Base-by-base conservation (phyloP, 2,113 vertebrate species). In the Myxocyprinus asiaticus region DNA sequence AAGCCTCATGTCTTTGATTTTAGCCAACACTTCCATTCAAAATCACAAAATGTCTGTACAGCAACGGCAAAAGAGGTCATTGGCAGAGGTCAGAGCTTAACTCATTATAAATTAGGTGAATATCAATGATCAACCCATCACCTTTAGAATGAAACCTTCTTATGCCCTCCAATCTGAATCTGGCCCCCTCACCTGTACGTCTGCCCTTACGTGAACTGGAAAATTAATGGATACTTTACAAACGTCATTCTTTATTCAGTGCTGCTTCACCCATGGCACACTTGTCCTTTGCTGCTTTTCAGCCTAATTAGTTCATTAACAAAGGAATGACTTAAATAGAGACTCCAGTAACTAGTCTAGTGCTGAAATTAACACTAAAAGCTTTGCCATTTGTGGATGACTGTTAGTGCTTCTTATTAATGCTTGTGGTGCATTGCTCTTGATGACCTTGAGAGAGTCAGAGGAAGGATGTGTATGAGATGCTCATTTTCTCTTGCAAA, bases 171-270 rank as follows among this genome's bases (percentile, higher is more conserved):
- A 4, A 5, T 69, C 15, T 53, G 15, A 42, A n/a, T n/a, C n/a
- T n/a, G n/a, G n/a, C 9, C 43, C n/a, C 10, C 43, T 61, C 43
- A 47, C 55, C 43, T 61, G 0, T 17, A 17, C 8, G 42, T 73
- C 44, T 61, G 8, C 44, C 44, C 59, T 59, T 61, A 73, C 9
- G n/a, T 48, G 70, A 61, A 59, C 70, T 73, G 14, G 9, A 61
- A 48, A 59, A n/a, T 5, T 72, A 59, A 59, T 58, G 33, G 53
- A 33, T 4, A 1, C 9, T 72, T 72, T 72, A 9, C 70, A 55
- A 61, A 12, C 22, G 44, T 9, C 56, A 73, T 61, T 11, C 61
- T 73, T 61, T 48, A 61, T 73, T 48, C 10, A 61, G 8, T 0
- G 3, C n/a, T 8, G 43, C 9, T 47, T 61, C 43, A 61, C 58